Evolutionary conservation across 1,140 invertebrate species (phyloP).

Genomic region (Chironomus tepperi): DNA sequence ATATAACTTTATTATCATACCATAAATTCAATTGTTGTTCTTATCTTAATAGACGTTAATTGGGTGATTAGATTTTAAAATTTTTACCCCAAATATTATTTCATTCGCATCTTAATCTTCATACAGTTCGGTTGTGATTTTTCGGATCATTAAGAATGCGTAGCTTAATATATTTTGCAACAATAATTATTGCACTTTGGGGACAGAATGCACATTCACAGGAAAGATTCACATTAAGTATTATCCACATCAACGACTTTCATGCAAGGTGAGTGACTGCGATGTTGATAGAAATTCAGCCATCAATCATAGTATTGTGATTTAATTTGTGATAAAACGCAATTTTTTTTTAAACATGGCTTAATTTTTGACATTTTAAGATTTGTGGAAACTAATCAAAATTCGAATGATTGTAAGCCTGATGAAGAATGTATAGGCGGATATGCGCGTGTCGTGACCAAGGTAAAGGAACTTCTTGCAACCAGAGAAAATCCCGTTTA

Average conservation of each 20-base stretch:
- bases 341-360: neutral
- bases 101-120: too few relatives aligned
- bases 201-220: too few relatives aligned
- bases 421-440: conserved; percentile 57
- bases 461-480: conserved; percentile 44
- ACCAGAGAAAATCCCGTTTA: conserved; percentile 55
- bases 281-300: too few relatives aligned
- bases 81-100: too few relatives aligned
- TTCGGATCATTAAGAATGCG: too few relatives aligned
- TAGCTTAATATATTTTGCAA: too few relatives aligned
- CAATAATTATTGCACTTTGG: too few relatives aligned
- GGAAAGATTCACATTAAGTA: conserved; percentile 51
- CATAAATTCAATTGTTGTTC: too few relatives aligned
- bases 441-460: conserved; percentile 55
- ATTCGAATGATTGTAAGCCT: conserved; percentile 50
- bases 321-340: neutral
- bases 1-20: too few relatives aligned
- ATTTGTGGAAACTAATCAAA: conserved; percentile 57
- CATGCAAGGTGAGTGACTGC: conserved; percentile 56
- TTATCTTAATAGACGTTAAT: too few relatives aligned
- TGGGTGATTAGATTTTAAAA: too few relatives aligned
- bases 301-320: neutral
- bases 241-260: conserved; percentile 75
- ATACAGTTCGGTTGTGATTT: too few relatives aligned
- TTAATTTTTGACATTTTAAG: conserved; percentile 37